A percentile compares a stretch with the other conserved stretches of the same genome.
These are phyloP conservation scores for Epinephelus malabaricus DNA, from an alignment of 2,797 vertebrate species.

Conservation along the genomic window DNA sequence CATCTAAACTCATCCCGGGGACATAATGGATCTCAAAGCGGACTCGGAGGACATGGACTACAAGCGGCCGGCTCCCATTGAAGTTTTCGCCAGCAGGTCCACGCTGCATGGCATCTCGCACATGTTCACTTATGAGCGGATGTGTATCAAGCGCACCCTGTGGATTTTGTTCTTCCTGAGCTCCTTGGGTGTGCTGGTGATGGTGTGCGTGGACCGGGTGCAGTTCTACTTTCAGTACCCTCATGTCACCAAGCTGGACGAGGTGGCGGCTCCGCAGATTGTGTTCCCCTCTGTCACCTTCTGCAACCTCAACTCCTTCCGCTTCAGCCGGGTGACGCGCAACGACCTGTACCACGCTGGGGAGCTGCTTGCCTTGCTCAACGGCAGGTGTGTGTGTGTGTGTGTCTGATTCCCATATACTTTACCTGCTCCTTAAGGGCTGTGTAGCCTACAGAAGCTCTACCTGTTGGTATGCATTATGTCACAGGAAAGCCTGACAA, in stretches of 20 bases:
- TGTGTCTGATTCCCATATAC: not conserved
- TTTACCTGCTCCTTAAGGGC: not conserved
- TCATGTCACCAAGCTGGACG: constrained; percentile 98
- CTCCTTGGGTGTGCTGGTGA: constrained; percentile 91
- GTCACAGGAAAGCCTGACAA: not conserved
- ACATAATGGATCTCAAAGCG: constrained; percentile 93
- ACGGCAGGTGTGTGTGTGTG: constrained; percentile 90
- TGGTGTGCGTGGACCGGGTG: constrained; percentile 95
- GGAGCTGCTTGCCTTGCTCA: constrained; percentile 96
- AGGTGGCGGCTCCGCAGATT: constrained; percentile 91
- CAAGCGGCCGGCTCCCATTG: constrained; percentile 91
- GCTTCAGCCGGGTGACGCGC: constrained; percentile 96
- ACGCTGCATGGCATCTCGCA: constrained; percentile 98
- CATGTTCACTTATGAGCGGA: constrained; percentile 97
- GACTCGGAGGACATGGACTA: constrained; percentile 95
- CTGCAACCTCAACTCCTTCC: constrained; percentile 99
- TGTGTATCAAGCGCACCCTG: constrained; percentile 92
- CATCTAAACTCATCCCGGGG: constrained; percentile 37
- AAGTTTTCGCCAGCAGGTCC: constrained; percentile 98
- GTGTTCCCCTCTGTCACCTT: constrained; percentile 95
- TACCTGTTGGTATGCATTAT: constrained; percentile 26
- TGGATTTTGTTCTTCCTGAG: constrained; percentile 97
- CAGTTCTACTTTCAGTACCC: constrained; percentile 98
- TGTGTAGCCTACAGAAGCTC: not conserved
- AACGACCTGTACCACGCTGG: constrained; percentile 99